Base-by-base conservation (phyloP, 1,140 invertebrate genomes). In the Brachystomella parvula region DNA sequence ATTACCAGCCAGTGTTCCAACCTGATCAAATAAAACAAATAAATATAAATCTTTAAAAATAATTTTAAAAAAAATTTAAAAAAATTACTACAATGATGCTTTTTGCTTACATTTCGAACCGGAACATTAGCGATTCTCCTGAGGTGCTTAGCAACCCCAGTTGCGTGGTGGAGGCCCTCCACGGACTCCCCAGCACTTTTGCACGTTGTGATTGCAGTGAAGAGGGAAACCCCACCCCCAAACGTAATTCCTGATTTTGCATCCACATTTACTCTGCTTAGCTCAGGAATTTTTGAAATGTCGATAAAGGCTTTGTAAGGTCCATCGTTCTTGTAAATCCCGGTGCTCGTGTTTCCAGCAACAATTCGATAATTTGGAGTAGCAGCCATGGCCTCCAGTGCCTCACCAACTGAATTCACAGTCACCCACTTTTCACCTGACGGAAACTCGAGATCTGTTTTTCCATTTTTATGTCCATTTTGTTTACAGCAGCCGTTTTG, bases 121-220 rank as follows among this genome's bases (percentile, higher is more conserved):
- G 87, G 83, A 2, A 87, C 80, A 78, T 85, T 86, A 1, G 87
- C 87, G 58, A 89, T 83, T 60, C 88, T 75, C 74, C 88, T 84
- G 61, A 89, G 79, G 73, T 88, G 86, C 64, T 84, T 77, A 24
- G 81, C 82, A n/a, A 87, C 72, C 44, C 80, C 78, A n/a, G 73
- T 71, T 19, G 85, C 73, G 71, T 86, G 85, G 79, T 72, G 81
- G 39, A 35, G 66, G 1, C 44, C 65, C 28, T 53, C 15, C 12
- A 26, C 29, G 3, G 53, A 15, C 1, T 72, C 71, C 0, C 81
- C 76, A 19, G 82, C 78, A 58, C 80, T 77, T 3, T 80, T 75
- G 68, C 88, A 87, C 12, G 82, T 74, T 1, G 81, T 71, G 82
- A 87, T 89, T 2, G 84, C 76, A 24, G 1, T 29, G 17, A 61